Base-by-base conservation (phyloP, 2,113 vertebrate genomes). In the Notarius quadriscutis region DNA sequence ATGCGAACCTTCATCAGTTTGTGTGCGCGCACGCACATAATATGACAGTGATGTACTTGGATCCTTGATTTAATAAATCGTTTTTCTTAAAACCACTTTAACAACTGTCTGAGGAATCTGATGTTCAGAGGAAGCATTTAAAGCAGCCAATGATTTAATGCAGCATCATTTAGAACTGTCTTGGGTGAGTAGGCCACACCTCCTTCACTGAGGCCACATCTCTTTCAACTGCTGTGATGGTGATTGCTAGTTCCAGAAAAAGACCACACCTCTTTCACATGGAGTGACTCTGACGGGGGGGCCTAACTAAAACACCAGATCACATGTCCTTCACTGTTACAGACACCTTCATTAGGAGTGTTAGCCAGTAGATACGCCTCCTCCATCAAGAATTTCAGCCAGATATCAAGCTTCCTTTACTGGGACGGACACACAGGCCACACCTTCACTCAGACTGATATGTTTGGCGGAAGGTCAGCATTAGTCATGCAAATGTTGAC, bases 61-160 rank as follows among this genome's bases (percentile, higher is more conserved):
- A 58, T 63, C 0, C 25, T 22, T 86, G 25, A 82, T 30, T 86
- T 81, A 81, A 55, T 85, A 85, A 81, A 77, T 62, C 1, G 7
- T 27, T 34, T 83, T 88, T 57, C 9, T 79, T 55, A 78, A 85
- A 75, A 63, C n/a, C 60, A 22, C 7, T 58, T 58, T 20, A 30
- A 18, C n/a, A 79, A 10, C 55, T 58, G 78, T 58, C 8, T 58
- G 10, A 34, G n/a, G 78, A 80, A 10, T 34, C 78, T 58, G n/a
- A 8, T 79, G 7, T 55, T 58, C 5, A 58, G 17, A 58, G 1
- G 27, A 20, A 58, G 15, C 53, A 58, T 57, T 17, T 80, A 58
- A 55, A 78, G 20, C 11, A 53, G 4, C 11, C 4, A 27, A 15
- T 53, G 25, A 25, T 51, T 75, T 14, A 75, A 75, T 25, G 20